Base-by-base conservation (phyloP, 2,888 invertebrate species). In the Cantharis rufa region DNA sequence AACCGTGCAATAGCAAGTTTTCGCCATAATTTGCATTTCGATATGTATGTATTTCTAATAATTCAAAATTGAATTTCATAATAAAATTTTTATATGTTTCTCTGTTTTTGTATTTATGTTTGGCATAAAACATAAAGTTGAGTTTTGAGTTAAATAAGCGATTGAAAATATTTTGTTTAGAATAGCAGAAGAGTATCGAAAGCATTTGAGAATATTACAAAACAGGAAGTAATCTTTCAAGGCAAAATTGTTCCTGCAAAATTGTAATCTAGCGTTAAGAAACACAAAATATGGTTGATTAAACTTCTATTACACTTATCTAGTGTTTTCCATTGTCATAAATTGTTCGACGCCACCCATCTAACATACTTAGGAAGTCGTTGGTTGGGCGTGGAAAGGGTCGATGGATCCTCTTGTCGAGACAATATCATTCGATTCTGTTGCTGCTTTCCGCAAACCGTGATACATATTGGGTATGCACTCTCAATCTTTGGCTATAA, bases 231-330 rank as follows among this genome's bases (percentile, higher is more conserved):
- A 77, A 81, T 80, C 74, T 79, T 77, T 81, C 80, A 76, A 69
- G 62, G 64, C 72, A 70, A 71, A 78, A 77, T 77, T 75, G 76
- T 74, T 75, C 68, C 75, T 74, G 79, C 77, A 78, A 78, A 76
- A 78, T 78, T 75, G 76, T 79, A 79, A 77, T 80, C 74, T 66
- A 74, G 61, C 76, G 77, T 80, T 80, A 80, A 77, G 79, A 80
- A 79, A 77, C 78, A 78, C 79, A 78, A 81, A 81, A 81, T 81
- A 82, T 81, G 83, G 80, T 82, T 83, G 82, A 84, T 84, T 84
- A 83, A 83, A 83, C 83, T 83, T 83, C 83, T 83, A 83, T 83
- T 83, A 83, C 82, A 81, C 82, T 82, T 81, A 80, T 82, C 80
- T 81, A 78, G 78, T 79, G 78, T 78, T 79, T 81, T 78, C 80